Percentiles rank a stretch among this genome's conserved stretches.
Conservation (phyloP, 53 echinoderm and acorn worm genomes). For the Astropecten irregularis region DNA sequence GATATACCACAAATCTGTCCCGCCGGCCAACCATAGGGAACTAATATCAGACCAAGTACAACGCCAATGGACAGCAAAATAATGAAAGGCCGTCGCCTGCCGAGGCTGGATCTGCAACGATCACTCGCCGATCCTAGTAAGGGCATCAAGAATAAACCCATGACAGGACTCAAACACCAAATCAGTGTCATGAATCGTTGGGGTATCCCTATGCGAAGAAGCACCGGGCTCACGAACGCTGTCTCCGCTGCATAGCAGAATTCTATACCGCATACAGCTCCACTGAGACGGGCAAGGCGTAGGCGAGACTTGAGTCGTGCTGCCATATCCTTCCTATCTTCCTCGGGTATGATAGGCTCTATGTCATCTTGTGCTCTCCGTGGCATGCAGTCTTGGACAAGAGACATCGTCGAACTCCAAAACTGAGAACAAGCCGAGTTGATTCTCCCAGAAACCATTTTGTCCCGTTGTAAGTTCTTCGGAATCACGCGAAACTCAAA, state of each 20-base stretch:
- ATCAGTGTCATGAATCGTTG: conserved; percentile 93
- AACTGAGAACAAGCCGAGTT: conserved; percentile 43
- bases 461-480: not conserved
- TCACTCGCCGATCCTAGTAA: conserved; percentile 96
- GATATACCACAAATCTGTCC: conserved; percentile 47
- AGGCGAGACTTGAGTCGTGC: conserved; percentile 62
- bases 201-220: conserved; percentile 87
- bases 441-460: conserved; percentile 37
- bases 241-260: conserved; percentile 99
- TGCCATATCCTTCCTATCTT: conserved; percentile 59
- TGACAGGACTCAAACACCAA: conserved; percentile 92
- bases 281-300: conserved; percentile 80
- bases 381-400: conserved; percentile 43
- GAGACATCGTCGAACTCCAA: conserved; percentile 44
- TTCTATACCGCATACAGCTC: conserved; percentile 97
- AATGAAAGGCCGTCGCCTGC: conserved; percentile 92
- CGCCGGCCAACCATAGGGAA: conserved; percentile 84
- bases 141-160: conserved; percentile 94
- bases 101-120: conserved; percentile 81
- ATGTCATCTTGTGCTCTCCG: conserved; percentile 39
- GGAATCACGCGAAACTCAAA: too few species aligned
- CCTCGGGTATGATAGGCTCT: conserved; percentile 53
- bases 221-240: conserved; percentile 93
- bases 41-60: conserved; percentile 76
- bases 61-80: conserved; percentile 79